These are phyloP conservation scores for Labia minor DNA, from an alignment of 2,888 invertebrate species.

Conservation along the genomic window DNA sequence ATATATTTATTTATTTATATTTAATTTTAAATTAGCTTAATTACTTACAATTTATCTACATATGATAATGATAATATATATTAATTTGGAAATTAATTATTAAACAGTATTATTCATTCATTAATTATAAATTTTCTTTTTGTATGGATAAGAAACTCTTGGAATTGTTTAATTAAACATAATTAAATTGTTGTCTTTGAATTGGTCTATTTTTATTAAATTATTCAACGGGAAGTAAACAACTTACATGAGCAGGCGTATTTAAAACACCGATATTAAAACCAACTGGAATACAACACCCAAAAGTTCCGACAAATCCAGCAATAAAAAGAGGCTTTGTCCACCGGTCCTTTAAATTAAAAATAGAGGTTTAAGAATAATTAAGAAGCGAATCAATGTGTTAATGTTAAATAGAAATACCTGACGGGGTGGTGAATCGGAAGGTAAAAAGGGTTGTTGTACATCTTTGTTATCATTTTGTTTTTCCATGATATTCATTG, in stretches of 20 bases:
- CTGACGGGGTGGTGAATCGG: neutral
- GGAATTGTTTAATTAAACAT: too few relatives aligned
- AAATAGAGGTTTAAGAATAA: neutral
- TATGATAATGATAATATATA: too few relatives aligned
- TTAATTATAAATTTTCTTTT: too few relatives aligned
- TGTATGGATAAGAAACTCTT: constrained; percentile 15
- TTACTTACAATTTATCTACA: too few relatives aligned
- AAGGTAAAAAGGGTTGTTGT: constrained; percentile 23
- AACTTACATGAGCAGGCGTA: constrained; percentile 61
- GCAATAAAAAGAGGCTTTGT: constrained; percentile 54
- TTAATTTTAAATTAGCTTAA: too few relatives aligned
- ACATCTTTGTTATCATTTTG: neutral
- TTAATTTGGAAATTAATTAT: too few relatives aligned
- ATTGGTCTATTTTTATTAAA: too few relatives aligned
- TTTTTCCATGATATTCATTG: constrained; percentile 21
- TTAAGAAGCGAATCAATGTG: neutral
- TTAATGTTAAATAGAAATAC: neutral
- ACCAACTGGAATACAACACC: constrained; percentile 70
- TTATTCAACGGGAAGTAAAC: neutral
- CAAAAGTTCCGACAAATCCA: constrained; percentile 59
- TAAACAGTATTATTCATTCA: too few relatives aligned
- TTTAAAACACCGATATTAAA: constrained; percentile 81
- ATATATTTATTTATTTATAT: too few relatives aligned
- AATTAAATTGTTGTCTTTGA: too few relatives aligned
- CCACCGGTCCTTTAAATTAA: constrained; percentile 41